Evolutionary conservation across 1,140 invertebrate species (phyloP).

Genomic region (Drosophila saltans): DNA sequence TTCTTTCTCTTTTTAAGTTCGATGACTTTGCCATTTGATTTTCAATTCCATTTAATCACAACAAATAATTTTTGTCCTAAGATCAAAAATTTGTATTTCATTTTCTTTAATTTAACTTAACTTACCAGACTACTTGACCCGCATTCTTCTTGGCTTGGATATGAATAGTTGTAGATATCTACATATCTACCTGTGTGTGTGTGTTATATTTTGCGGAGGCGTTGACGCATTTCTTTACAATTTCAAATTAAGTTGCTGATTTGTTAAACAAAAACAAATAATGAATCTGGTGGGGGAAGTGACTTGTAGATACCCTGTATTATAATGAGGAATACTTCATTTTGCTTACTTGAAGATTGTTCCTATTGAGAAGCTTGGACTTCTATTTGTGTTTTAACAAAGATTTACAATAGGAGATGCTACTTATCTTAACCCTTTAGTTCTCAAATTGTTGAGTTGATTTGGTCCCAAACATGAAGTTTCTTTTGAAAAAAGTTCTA

Average conservation of each 20-base stretch:
- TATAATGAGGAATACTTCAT: too few relatives aligned
- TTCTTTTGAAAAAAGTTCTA: too few relatives aligned
- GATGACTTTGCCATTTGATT: constrained; percentile 25
- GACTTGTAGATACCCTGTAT: neutral
- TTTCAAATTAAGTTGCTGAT: constrained; percentile 27
- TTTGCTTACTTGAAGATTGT: too few relatives aligned
- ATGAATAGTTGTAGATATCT: too few relatives aligned
- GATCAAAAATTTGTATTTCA: constrained; percentile 1
- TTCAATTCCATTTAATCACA: constrained; percentile 30
- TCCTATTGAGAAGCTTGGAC: too few relatives aligned
- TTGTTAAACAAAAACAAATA: constrained; percentile 13
- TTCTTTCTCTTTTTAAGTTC: constrained; percentile 9
- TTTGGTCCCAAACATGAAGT: too few relatives aligned
- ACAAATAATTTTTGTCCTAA: neutral
- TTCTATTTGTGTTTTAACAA: too few relatives aligned
- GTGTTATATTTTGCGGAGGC: constrained; percentile 25
- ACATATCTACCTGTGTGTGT: constrained; percentile 6
- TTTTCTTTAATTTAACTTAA: neutral
- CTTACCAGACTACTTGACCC: constrained; percentile 54
- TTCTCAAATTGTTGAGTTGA: too few relatives aligned
- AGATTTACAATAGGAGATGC: too few relatives aligned
- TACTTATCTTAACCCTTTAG: too few relatives aligned
- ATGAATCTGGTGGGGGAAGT: neutral
- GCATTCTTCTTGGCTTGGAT: constrained; percentile 35
- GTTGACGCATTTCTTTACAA: constrained; percentile 45